Evolutionary conservation across 2,113 vertebrate species (phyloP), one percentile per base, ranked within the genome.

Genomic region (Amphilophus citrinellus): DNA sequence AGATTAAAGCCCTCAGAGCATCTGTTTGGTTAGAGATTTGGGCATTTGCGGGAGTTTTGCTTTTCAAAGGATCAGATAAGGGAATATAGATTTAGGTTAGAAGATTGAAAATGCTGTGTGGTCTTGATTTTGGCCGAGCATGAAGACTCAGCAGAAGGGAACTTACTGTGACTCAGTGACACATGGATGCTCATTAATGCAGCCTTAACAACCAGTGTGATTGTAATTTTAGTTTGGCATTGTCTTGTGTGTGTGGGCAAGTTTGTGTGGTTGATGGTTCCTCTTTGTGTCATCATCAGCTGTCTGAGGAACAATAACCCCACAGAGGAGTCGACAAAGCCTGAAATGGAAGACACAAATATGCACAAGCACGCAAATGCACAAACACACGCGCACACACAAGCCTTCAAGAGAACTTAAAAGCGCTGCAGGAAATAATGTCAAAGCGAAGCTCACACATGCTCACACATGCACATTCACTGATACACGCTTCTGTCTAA

Each of bases 1-100:
- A 91, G 89, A 91, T 93, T 93, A 92, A 91, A 92, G 59, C 76
- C 76, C 24, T 75, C 77, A 10, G 79, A 87, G 87, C 90, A 92
- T 94, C 93, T 92, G 92, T 53, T 88, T 85, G 82, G 82, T 82
- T 71, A 32, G 76, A 91, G 89, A 94, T 92, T 92, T 88, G 77
- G 39, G 68, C 80, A 76, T 87, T 87, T 83, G 61, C 59, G 56
- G 71, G 76, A 87, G 53, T 83, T 91, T 80, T 76, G 80, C 77
- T 87, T 79, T 60, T 85, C 47, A 11, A 66, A 89, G 58, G 88
- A 84, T 85, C 61, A 66, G 76, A 83, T 84, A n/a, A 39, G 61
- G 59, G 80, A 78, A 80, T 80, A 83, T 86, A 82, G 76, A 88
- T 89, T 87, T 85, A 83, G 62, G n/a, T 60, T 73, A 59, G 81